A percentile compares a stretch with the other conserved stretches of the same genome.
These are phyloP conservation scores for Amazona vittata DNA, from an alignment of 2,113 vertebrate species.

Conservation along the genomic window DNA sequence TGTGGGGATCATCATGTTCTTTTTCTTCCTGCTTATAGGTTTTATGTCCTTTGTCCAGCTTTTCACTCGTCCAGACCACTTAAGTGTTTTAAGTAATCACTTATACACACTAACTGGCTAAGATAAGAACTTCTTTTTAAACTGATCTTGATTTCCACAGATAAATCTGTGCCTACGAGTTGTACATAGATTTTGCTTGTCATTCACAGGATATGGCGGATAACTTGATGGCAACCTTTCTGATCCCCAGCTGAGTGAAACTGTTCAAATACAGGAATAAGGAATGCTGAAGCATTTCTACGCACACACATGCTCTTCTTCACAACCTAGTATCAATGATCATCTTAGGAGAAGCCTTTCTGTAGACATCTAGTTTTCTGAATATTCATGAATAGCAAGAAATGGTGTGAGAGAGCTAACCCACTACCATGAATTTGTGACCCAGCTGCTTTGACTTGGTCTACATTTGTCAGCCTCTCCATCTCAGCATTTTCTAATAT, in stretches of 20 bases:
- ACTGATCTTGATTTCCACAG: neutral
- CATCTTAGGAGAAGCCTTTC: neutral
- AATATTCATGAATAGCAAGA: neutral
- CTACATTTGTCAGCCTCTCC: neutral
- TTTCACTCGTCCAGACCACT: neutral
- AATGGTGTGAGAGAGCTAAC: neutral
- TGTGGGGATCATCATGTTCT: neutral
- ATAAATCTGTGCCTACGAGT: neutral
- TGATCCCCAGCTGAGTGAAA: neutral
- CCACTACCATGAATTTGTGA: neutral
- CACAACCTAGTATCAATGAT: neutral
- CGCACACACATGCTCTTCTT: neutral
- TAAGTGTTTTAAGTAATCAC: neutral
- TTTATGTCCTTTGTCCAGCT: neutral
- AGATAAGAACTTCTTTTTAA: neutral
- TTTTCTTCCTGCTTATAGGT: neutral
- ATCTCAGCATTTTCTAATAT: neutral
- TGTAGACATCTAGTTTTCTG: neutral
- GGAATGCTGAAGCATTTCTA: neutral
- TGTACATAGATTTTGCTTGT: neutral
- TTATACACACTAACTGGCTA: neutral
- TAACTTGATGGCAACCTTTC: neutral
- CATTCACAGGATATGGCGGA: neutral
- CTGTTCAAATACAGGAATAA: neutral
- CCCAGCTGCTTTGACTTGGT: neutral